Evolutionary conservation across 2,888 invertebrate genomes (phyloP).

Genomic region (Brachynemurus nebulosus): DNA sequence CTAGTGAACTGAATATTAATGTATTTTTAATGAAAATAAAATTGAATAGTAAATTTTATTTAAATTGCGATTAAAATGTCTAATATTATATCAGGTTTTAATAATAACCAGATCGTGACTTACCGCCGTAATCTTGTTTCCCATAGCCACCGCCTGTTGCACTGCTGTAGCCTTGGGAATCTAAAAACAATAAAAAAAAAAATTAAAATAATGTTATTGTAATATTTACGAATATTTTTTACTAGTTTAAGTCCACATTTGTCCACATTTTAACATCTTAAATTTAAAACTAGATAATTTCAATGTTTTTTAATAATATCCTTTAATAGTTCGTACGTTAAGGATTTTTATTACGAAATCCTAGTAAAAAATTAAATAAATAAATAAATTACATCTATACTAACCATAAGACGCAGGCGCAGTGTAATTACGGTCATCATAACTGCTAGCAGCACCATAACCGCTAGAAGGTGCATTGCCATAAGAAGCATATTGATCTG

Average conservation of each 20-base stretch:
- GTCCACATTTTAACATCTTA: too few relatives aligned
- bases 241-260: too few relatives aligned
- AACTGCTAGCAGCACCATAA: slow-evolving; percentile 16
- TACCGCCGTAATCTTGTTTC: slow-evolving; percentile 19
- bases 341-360: too few relatives aligned
- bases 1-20: too few relatives aligned
- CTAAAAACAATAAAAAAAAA: slow-evolving; percentile 13
- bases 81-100: background rate
- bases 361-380: background rate
- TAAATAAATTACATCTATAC: slow-evolving; percentile 5
- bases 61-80: too few relatives aligned
- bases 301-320: too few relatives aligned
- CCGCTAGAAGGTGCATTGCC: slow-evolving; percentile 15
- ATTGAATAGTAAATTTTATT: too few relatives aligned
- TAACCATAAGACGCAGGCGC: slow-evolving; percentile 17
- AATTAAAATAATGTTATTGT: too few relatives aligned
- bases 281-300: too few relatives aligned
- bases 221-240: too few relatives aligned
- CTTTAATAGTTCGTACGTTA: too few relatives aligned
- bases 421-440: slow-evolving; percentile 17
- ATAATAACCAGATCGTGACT: slow-evolving; percentile 10
- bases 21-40: too few relatives aligned
- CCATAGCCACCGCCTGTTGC: slow-evolving; percentile 16
- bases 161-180: slow-evolving; percentile 19
- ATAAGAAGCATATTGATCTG: slow-evolving; percentile 16